Conservation (phyloP, 2,888 invertebrate genomes). For the Sthenelais limicola region DNA sequence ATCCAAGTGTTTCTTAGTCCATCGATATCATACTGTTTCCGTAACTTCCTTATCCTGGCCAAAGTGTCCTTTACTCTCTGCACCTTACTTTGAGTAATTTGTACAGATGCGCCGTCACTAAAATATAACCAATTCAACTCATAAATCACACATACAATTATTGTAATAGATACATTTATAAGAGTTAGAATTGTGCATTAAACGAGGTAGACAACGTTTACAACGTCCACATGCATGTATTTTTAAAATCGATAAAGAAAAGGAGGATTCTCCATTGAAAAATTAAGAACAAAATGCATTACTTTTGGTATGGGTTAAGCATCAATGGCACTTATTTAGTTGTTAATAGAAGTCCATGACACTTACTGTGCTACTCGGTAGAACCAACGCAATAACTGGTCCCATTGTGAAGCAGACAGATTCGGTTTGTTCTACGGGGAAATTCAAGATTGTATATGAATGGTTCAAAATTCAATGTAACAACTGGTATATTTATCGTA, state of each 20-base stretch:
- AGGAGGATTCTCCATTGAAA: no score
- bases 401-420: slow-evolving; percentile 47
- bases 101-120: slow-evolving; percentile 51
- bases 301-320: no score
- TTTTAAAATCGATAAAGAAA: no score
- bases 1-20: slow-evolving; percentile 94
- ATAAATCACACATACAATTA: no score
- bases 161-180: no score
- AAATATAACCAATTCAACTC: no score
- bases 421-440: slow-evolving; percentile 41
- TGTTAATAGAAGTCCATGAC: neutral
- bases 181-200: no score
- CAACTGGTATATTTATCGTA: no score
- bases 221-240: no score
- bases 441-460: slow-evolving; percentile 2
- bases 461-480: neutral
- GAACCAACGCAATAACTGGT: slow-evolving; percentile 49
- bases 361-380: slow-evolving; percentile 51
- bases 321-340: no score
- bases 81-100: slow-evolving; percentile 30
- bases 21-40: slow-evolving; percentile 76
- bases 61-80: slow-evolving; percentile 43
- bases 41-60: slow-evolving; percentile 44
- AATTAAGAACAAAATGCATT: no score
- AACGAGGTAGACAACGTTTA: no score